These are phyloP conservation scores for Ptyas mucosa DNA, from an alignment of 2,113 vertebrate genomes.

Conservation along the genomic window DNA sequence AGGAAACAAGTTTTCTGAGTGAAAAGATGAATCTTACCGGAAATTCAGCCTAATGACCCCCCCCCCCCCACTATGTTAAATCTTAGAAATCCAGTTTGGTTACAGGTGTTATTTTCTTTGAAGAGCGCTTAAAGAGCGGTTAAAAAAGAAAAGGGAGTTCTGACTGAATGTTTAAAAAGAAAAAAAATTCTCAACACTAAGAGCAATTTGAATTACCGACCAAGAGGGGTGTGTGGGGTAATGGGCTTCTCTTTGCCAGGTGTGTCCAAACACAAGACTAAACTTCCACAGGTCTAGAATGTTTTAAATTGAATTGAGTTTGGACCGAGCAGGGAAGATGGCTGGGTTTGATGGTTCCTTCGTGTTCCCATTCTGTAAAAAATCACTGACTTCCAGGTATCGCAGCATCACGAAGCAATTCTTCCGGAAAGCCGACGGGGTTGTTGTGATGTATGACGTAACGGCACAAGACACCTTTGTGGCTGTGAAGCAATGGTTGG, in stretches of 20 bases:
- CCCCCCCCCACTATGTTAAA: neutral
- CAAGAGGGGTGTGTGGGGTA: neutral
- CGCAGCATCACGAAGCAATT: slow-evolving; percentile 92
- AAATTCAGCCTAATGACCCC: neutral
- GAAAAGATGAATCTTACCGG: neutral
- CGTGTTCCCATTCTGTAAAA: neutral
- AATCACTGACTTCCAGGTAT: slow-evolving; percentile 70
- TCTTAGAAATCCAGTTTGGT: neutral
- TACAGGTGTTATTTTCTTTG: neutral
- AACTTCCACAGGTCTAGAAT: neutral
- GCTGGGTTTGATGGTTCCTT: neutral
- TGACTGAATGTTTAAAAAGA: neutral
- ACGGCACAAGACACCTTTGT: slow-evolving; percentile 81
- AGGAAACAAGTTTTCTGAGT: neutral
- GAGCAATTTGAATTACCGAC: neutral
- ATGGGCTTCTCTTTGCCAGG: neutral
- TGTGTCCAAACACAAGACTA: neutral
- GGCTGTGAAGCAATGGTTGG: slow-evolving; percentile 81
- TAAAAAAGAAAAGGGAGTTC: neutral
- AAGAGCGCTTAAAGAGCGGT: neutral
- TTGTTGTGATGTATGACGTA: slow-evolving; percentile 89
- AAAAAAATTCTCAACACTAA: neutral
- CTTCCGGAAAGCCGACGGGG: slow-evolving; percentile 89
- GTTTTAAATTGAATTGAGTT: neutral
- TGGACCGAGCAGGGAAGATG: neutral